phyloP scores from a whole-genome alignment of 2,797 vertebrate species.

The Chelonia mydas region DNA sequence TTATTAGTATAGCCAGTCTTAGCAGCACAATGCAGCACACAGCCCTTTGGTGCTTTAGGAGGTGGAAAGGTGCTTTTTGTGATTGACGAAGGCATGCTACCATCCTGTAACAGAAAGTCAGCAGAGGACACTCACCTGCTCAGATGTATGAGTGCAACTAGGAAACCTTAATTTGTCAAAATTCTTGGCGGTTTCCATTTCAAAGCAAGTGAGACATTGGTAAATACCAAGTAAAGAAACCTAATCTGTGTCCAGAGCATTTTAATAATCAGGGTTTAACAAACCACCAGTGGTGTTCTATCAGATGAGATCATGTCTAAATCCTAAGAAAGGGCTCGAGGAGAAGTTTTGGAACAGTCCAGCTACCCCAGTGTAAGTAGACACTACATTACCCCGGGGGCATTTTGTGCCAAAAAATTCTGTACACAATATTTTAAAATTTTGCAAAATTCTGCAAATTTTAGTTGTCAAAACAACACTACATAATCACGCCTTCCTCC shows the following conservation, averaged over 20 bases:
- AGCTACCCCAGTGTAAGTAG: background rate
- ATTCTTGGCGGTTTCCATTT: background rate
- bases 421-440: no score
- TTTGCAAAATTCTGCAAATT: no score
- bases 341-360: background rate
- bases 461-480: no score
- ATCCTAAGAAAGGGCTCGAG: background rate
- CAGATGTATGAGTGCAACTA: background rate
- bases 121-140: background rate
- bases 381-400: background rate
- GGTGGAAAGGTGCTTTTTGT: background rate
- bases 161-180: background rate
- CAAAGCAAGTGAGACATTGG: conserved; percentile 9
- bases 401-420: no score
- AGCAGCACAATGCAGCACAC: background rate
- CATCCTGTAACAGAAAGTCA: background rate
- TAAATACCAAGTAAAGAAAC: conserved; percentile 16
- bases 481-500: no score
- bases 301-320: background rate
- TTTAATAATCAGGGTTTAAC: background rate
- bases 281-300: background rate
- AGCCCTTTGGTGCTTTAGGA: accelerated
- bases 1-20: background rate
- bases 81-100: background rate
- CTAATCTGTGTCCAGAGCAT: background rate